Conservation (phyloP, 2,888 invertebrate genomes). For the Archips crataeganus region DNA sequence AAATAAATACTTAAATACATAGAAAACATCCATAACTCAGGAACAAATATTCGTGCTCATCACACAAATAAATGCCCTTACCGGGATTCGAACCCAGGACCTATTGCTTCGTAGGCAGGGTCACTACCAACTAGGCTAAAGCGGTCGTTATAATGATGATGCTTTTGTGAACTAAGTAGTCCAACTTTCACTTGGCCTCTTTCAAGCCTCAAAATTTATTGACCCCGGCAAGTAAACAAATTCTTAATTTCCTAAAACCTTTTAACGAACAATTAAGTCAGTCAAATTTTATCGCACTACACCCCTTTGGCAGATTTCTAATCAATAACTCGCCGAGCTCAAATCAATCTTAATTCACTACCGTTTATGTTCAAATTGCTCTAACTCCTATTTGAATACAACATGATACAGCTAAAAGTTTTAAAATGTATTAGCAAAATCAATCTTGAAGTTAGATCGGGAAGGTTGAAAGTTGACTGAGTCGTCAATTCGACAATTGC, state of each 20-base stretch:
- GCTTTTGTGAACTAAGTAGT: too few species aligned
- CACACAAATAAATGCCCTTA: too few species aligned
- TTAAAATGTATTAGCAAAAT: background rate
- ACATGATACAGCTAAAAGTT: background rate
- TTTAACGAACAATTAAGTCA: slow-evolving; percentile 30
- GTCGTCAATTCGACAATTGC: background rate
- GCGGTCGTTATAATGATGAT: too few species aligned
- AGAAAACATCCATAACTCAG: too few species aligned
- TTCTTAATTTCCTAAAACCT: slow-evolving; percentile 24
- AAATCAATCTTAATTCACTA: slow-evolving; percentile 7
- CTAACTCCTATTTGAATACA: background rate
- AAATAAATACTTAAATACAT: too few species aligned
- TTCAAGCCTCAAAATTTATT: background rate
- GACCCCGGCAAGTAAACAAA: slow-evolving; percentile 14
- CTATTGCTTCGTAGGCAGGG: too few species aligned
- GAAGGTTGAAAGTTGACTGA: background rate
- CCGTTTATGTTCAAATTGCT: background rate
- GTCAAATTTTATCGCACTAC: slow-evolving; percentile 28
- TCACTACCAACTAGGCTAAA: too few species aligned
- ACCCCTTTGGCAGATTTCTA: slow-evolving; percentile 32
- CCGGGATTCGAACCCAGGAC: too few species aligned
- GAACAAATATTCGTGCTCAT: too few species aligned
- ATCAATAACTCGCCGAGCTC: slow-evolving; percentile 13
- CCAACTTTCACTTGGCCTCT: too few species aligned
- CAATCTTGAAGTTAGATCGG: background rate